Conservation (phyloP, 2,888 invertebrate species). For the Tromatobia lineatoria region DNA sequence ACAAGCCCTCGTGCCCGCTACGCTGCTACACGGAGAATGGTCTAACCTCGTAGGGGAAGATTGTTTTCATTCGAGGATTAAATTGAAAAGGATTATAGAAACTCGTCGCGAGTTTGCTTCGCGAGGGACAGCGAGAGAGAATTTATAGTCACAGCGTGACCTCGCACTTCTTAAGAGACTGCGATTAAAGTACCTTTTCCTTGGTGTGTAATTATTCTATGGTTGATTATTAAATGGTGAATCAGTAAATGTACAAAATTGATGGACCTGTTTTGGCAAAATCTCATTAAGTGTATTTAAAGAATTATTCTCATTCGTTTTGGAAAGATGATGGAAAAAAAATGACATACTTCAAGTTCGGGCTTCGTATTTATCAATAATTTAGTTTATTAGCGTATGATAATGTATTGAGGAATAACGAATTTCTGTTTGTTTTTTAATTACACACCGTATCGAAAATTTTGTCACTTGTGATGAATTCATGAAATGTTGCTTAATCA, state of each 20-base stretch:
- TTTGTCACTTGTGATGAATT: too few species aligned
- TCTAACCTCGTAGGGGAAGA: constrained; percentile 78
- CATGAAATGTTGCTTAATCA: too few species aligned
- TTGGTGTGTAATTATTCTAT: not conserved
- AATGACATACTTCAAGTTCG: too few species aligned
- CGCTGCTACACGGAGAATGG: constrained; percentile 43
- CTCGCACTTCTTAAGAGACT: constrained; percentile 6
- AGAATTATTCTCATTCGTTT: too few species aligned
- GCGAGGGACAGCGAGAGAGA: constrained; percentile 71
- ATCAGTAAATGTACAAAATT: not conserved
- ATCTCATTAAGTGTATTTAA: not conserved
- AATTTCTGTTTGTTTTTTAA: not conserved
- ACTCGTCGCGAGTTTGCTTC: constrained; percentile 74
- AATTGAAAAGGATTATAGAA: constrained; percentile 80
- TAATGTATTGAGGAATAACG: too few species aligned
- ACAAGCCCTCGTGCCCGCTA: constrained; percentile 4
- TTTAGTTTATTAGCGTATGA: too few species aligned
- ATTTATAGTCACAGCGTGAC: constrained; percentile 70
- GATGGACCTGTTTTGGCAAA: not conserved
- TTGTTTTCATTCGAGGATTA: constrained; percentile 81
- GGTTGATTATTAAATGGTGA: not conserved
- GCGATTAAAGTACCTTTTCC: not conserved
- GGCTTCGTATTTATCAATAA: too few species aligned
- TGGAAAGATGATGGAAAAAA: too few species aligned
- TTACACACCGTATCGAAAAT: too few species aligned